Evolutionary conservation across 2,888 invertebrate species (phyloP).

Genomic region (Pseudanteris insignis): DNA sequence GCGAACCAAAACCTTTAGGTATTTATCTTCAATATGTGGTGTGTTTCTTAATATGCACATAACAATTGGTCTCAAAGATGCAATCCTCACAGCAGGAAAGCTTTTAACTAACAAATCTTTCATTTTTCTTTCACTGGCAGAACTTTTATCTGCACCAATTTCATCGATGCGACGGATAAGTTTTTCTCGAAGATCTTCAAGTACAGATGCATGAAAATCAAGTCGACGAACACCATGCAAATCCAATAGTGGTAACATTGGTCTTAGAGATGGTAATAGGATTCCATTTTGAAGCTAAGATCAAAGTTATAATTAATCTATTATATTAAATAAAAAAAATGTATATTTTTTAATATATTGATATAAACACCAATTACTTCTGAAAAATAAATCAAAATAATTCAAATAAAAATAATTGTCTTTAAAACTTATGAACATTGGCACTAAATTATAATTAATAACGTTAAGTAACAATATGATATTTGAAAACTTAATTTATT

Average conservation of each 20-base stretch:
- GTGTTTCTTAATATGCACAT: slow-evolving; percentile 94
- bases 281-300: slow-evolving; percentile 87
- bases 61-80: slow-evolving; percentile 90
- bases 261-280: slow-evolving; percentile 87
- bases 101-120: slow-evolving; percentile 91
- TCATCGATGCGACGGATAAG: slow-evolving; percentile 78
- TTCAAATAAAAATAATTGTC: too few relatives aligned
- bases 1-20: slow-evolving; percentile 78
- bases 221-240: slow-evolving; percentile 90
- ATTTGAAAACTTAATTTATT: too few relatives aligned
- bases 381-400: not conserved
- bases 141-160: slow-evolving; percentile 73
- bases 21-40: slow-evolving; percentile 91
- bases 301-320: too few relatives aligned
- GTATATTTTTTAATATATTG: not conserved
- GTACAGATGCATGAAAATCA: slow-evolving; percentile 94
- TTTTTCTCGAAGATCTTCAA: slow-evolving; percentile 78
- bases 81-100: slow-evolving; percentile 92
- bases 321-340: not conserved
- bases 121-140: slow-evolving; percentile 82
- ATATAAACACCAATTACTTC: not conserved
- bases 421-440: too few relatives aligned
- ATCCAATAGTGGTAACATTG: slow-evolving; percentile 94
- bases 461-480: too few relatives aligned
- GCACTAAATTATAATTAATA: too few relatives aligned